Evolutionary conservation across 2,113 vertebrate genomes (phyloP).

Genomic region (Melanerpes aurifrons): DNA sequence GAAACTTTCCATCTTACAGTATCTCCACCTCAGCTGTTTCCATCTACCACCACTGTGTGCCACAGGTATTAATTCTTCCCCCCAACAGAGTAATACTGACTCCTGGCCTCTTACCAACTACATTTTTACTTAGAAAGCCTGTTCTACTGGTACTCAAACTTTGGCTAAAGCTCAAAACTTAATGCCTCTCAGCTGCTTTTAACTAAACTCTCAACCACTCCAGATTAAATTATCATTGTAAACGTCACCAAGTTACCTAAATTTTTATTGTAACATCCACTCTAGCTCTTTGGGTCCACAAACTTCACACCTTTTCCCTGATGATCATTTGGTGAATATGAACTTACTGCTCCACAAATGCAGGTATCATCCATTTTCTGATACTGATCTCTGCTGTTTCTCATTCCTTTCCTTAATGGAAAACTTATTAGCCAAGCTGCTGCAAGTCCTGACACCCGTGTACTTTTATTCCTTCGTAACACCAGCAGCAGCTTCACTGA

Average conservation of each 20-base stretch:
- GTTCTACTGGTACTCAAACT: constrained; percentile 1
- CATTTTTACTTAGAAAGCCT: constrained; percentile 1
- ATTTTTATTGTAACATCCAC: neutral
- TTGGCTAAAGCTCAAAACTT: constrained; percentile 33
- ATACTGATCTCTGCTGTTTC: neutral
- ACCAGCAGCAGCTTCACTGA: neutral
- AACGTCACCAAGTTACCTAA: neutral
- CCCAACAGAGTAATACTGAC: neutral
- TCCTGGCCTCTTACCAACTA: neutral
- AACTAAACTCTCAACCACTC: neutral
- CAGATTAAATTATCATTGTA: neutral
- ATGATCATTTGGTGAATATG: neutral
- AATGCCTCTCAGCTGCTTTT: neutral
- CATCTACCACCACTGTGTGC: neutral
- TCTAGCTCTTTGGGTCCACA: neutral
- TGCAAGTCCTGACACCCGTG: neutral
- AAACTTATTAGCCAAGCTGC: neutral
- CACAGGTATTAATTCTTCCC: neutral
- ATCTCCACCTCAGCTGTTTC: neutral
- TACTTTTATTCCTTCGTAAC: neutral
- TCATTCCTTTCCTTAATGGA: neutral
- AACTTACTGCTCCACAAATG: neutral
- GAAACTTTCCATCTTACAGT: neutral
- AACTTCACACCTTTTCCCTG: neutral
- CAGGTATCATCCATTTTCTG: neutral